Conservation (phyloP, 2,888 invertebrate species). For the Luperina nickerlii region DNA sequence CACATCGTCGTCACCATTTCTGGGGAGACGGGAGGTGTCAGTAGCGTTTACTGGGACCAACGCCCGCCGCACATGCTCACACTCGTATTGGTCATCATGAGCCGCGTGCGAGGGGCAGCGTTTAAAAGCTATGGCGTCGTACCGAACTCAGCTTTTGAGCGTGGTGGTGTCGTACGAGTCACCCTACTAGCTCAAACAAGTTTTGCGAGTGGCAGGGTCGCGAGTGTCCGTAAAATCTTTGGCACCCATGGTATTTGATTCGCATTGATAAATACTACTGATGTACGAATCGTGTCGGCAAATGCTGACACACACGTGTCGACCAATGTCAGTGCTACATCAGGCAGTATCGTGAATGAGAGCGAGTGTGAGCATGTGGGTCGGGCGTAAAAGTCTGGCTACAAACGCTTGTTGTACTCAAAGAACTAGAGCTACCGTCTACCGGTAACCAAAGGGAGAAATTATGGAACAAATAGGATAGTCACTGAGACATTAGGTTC, state of each 20-base stretch:
- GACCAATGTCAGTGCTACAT: background rate
- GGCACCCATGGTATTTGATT: background rate
- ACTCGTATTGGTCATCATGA: background rate
- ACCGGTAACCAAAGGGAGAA: background rate
- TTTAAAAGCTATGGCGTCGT: background rate
- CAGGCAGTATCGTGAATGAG: background rate
- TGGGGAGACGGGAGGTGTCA: slow-evolving; percentile 48
- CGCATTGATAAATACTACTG: background rate
- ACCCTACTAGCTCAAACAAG: background rate
- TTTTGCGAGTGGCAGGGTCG: too few species aligned
- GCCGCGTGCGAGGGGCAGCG: background rate
- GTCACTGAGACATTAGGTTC: background rate
- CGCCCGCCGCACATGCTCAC: background rate
- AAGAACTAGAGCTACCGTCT: too few species aligned
- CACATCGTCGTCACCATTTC: slow-evolving; percentile 88
- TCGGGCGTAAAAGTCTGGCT: background rate
- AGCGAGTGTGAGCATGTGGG: background rate
- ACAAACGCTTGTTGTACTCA: background rate
- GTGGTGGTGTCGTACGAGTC: background rate
- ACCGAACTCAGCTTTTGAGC: background rate
- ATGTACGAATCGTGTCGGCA: background rate
- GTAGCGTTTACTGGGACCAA: background rate
- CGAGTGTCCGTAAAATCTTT: background rate
- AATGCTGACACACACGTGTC: background rate
- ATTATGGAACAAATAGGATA: background rate